These are phyloP conservation scores for Hippoglossus hippoglossus DNA, from an alignment of 2,797 vertebrate species.

Conservation along the genomic window DNA sequence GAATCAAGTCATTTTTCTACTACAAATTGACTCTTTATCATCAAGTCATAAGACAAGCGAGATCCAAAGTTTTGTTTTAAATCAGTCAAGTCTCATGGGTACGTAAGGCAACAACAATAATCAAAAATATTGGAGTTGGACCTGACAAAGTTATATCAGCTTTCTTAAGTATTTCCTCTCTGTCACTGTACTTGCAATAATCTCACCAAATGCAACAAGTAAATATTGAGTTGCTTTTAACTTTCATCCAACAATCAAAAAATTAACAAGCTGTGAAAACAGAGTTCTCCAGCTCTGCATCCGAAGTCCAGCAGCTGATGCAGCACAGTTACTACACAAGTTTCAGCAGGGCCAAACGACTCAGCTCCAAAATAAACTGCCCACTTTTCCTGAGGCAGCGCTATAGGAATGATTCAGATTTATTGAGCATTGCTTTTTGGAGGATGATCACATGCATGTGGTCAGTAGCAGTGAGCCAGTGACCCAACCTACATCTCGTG, in stretches of 20 bases:
- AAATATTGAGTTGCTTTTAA: neutral
- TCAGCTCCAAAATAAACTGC: constrained; percentile 72
- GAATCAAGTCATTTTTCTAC: neutral
- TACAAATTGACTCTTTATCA: too few species aligned
- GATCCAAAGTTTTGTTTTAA: too few species aligned
- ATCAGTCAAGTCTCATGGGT: too few species aligned
- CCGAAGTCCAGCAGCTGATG: constrained; percentile 36
- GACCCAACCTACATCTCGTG: constrained; percentile 94
- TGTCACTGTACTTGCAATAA: neutral
- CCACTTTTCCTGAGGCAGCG: constrained; percentile 59
- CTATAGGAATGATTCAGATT: constrained; percentile 68
- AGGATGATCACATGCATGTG: constrained; percentile 86
- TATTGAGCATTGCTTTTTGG: constrained; percentile 81
- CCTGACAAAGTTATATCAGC: neutral
- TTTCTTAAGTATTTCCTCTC: too few species aligned
- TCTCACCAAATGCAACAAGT: neutral
- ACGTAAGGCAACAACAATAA: neutral
- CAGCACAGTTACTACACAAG: constrained; percentile 50
- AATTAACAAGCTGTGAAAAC: constrained; percentile 1
- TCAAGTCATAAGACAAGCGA: too few species aligned
- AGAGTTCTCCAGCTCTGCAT: constrained; percentile 9
- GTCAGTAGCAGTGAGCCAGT: constrained; percentile 86
- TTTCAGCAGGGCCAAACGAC: constrained; percentile 48
- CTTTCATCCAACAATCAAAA: neutral
- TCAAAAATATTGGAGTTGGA: neutral